These are phyloP conservation scores for Hemiprocne comata DNA, from an alignment of 2,113 vertebrate species.

Conservation along the genomic window DNA sequence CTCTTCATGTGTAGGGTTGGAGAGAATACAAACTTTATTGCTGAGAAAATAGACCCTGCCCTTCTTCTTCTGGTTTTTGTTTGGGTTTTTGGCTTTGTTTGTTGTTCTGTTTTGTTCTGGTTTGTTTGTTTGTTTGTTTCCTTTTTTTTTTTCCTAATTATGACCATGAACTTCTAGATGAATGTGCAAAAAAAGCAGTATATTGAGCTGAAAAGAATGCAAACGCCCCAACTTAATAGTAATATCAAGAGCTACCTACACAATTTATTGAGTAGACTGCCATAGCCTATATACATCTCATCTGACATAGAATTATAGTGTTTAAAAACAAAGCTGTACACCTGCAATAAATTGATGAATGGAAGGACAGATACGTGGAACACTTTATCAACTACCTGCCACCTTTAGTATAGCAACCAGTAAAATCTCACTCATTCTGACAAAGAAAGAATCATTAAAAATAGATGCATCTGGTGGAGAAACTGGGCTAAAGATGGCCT, in stretches of 20 bases:
- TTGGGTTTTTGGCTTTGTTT: too few species aligned
- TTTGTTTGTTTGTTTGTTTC: too few species aligned
- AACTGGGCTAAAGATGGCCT: neutral
- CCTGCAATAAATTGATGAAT: conserved; percentile 32
- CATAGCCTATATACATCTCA: neutral
- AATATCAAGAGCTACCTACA: neutral
- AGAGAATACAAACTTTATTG: neutral
- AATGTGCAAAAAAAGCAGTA: neutral
- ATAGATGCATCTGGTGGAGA: conserved; percentile 15
- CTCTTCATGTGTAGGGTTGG: neutral
- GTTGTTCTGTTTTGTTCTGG: too few species aligned
- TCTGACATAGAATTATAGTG: neutral
- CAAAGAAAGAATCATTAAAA: conserved; percentile 54
- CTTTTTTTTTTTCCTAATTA: neutral
- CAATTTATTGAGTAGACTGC: neutral
- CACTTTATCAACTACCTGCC: conserved; percentile 27
- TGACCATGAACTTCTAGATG: neutral
- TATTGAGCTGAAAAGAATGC: neutral
- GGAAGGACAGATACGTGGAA: neutral
- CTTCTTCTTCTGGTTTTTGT: neutral
- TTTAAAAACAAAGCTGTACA: conserved; percentile 25
- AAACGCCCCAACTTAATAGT: neutral
- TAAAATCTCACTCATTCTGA: conserved; percentile 43
- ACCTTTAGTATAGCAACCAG: conserved; percentile 13
- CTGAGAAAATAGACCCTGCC: neutral